Percentiles rank a stretch among this genome's conserved stretches.
phyloP scores from a whole-genome alignment of 2,888 invertebrate species.

The Acleris literana region DNA sequence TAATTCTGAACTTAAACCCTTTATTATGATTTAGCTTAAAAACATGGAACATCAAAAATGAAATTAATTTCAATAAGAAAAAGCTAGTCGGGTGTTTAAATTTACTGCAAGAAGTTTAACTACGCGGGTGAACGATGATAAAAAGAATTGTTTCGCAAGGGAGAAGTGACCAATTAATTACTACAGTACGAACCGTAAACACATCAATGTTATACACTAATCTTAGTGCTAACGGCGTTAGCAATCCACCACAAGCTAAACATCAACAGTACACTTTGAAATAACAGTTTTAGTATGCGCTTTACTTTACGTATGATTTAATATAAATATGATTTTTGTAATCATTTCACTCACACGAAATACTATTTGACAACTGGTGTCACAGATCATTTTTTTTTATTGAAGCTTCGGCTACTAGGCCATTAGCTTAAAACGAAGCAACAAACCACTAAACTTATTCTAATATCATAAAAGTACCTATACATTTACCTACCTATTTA shows the following conservation, averaged over 20 bases:
- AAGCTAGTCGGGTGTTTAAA: not conserved
- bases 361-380: too few relatives aligned
- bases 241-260: slow-evolving; percentile 25
- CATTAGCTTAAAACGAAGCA: too few relatives aligned
- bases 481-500: too few relatives aligned
- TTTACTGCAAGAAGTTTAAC: slow-evolving; percentile 4
- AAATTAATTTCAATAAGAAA: slow-evolving; percentile 1
- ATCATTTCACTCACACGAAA: slow-evolving; percentile 31
- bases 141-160: slow-evolving; percentile 41
- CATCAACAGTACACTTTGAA: slow-evolving; percentile 39
- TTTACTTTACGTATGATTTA: slow-evolving; percentile 23
- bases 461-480: too few relatives aligned
- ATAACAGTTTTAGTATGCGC: slow-evolving; percentile 15
- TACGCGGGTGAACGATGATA: slow-evolving; percentile 22
- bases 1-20: too few relatives aligned
- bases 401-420: too few relatives aligned
- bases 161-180: slow-evolving; percentile 65
- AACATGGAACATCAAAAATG: not conserved
- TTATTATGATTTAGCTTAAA: not conserved
- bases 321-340: slow-evolving; percentile 37
- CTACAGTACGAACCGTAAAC: slow-evolving; percentile 69
- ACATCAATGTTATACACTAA: slow-evolving; percentile 63
- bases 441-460: too few relatives aligned
- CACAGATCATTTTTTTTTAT: too few relatives aligned
- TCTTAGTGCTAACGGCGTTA: slow-evolving; percentile 21